Evolutionary conservation across 2,797 vertebrate genomes (phyloP), one percentile per base, ranked within the genome.

Genomic region (Parauchenoglanis punctatus): DNA sequence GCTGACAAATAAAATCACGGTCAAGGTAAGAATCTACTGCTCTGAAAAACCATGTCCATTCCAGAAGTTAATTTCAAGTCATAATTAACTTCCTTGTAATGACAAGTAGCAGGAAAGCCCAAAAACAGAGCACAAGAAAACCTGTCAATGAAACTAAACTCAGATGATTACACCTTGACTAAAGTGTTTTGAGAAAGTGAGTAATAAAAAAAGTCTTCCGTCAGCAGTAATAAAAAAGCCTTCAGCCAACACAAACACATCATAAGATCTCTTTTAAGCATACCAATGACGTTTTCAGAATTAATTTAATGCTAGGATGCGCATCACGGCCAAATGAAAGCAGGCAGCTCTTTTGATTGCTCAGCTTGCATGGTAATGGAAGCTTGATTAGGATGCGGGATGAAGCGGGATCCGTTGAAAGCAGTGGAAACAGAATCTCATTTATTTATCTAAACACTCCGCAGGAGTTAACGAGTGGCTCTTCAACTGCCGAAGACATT

Each of bases 371-470:
- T 70, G 68, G 49, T 83, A 89, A 86, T 89, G 72, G 23, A 87
- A 63, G 73, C 75, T 78, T 84, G 81, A 88, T 88, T 70, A 85
- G 85, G 88, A 75, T 46, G 72, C 56, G 46, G 83, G 75, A 81
- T 59, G 17, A 88, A 73, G 40, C 49, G 0, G 28, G 68, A 82
- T 70, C 25, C 52, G 31, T 76, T 90, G 86, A 88, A 87, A 87
- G 87, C 76, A 46, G 35, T 86, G 75, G 77, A 90, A 83, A 86
- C 83, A 81, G 77, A 85, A 88, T 77, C 31, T 23, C 76, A 75
- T 90, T 91, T 89, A 90, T 91, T 89, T 91, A 90, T 85, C 85
- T 81, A 82, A 85, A 87, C 84, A 85, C 85, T 84, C 87, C 75
- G 72, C 58, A 70, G 70, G 80, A 89, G 85, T 86, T 89, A 85